Percentiles rank a stretch among this genome's conserved stretches.
phyloP scores from a whole-genome alignment of 2,888 invertebrate species.

The Campoplex nolae region DNA sequence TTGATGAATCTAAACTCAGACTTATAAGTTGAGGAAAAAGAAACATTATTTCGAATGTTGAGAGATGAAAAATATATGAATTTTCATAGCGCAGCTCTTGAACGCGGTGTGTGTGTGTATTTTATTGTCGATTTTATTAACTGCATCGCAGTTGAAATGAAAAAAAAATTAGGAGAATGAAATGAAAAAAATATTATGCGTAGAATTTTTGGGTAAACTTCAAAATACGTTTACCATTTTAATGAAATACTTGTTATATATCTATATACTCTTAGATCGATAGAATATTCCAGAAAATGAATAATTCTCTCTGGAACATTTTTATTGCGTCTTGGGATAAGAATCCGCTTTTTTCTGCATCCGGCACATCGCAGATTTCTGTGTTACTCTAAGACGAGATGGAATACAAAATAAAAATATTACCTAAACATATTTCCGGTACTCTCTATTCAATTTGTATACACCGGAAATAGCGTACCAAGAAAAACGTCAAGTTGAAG shows the following conservation, averaged over 20 bases:
- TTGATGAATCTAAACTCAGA: not conserved
- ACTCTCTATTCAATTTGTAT: not conserved
- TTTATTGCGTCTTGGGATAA: not conserved
- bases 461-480: not conserved
- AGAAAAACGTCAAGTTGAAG: not conserved
- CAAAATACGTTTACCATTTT: not conserved
- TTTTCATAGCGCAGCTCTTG: not conserved
- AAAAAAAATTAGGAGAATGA: not conserved
- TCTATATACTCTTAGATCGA: not conserved
- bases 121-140: not conserved
- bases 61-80: not conserved
- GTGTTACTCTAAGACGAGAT: not conserved
- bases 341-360: not conserved
- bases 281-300: not conserved
- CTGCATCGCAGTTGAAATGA: not conserved
- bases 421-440: slow-evolving; percentile 3
- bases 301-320: not conserved
- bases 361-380: not conserved
- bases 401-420: not conserved
- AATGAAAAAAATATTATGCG: not conserved
- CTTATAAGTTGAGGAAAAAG: not conserved
- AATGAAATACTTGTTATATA: not conserved
- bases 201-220: not conserved
- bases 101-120: too few relatives aligned
- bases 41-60: not conserved